Evolutionary conservation across 2,797 vertebrate genomes (phyloP), one percentile per base, ranked within the genome.

Genomic region (Onychomys torridus): DNA sequence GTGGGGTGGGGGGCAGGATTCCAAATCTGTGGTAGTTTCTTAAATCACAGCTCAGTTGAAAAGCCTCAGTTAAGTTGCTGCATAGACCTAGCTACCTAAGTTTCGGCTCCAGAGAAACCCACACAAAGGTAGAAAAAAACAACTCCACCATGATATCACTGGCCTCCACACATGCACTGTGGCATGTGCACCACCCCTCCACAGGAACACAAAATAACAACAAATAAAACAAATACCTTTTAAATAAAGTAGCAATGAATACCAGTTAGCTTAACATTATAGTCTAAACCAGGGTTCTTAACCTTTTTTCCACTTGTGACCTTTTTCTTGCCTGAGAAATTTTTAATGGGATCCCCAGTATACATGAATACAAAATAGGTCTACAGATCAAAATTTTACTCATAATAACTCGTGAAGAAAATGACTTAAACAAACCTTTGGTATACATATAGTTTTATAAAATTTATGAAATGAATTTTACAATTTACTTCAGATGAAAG

Each of bases 41-140:
- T 78, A 83, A 97, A 90, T 89, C 78, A 96, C 67, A 94, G 8
- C 43, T n/a, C n/a, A n/a, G n/a, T n/a, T 32, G 57, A 21, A 40
- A 65, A 12, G 40, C 14, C 27, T 63, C 59, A 8, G 61, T 21
- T 34, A 49, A 67, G 40, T 19, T 29, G 3, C 61, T 49, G 3
- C 43, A 23, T 6, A 85, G 25, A 43, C 32, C 29, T 23, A 49
- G 6, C 10, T 23, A 34, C 43, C 61, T 65, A 34, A 85, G 43
- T 49, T 85, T 67, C 40, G 49, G 43, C 43, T 43, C 43, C 17
- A 85, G 61, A 85, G 61, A 85, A 14, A 4, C 19, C 29, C 61
- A 67, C 2, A 65, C 32, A 67, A 49, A 85, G 17, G 9, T 13
- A 34, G 61, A 27, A 40, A 59, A 43, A 11, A 46, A 0, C 16